These are phyloP conservation scores for Acromyrmex charruanus DNA, from an alignment of 1,140 invertebrate genomes.

Conservation along the genomic window DNA sequence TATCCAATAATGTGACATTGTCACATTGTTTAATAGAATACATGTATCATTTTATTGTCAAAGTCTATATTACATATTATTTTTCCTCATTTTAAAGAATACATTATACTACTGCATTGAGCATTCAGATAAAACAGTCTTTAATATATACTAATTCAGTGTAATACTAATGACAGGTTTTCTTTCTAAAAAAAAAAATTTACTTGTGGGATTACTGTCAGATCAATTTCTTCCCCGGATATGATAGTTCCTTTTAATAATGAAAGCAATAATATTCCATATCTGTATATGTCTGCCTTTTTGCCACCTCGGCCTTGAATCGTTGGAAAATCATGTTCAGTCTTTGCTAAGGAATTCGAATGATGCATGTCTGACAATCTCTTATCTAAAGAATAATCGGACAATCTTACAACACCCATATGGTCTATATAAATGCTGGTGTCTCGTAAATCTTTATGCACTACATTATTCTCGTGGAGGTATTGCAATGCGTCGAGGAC, in stretches of 20 bases:
- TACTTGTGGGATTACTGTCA: slow-evolving; percentile 84
- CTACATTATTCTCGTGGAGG: slow-evolving; percentile 92
- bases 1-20: too few relatives aligned
- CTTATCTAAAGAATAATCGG: slow-evolving; percentile 92
- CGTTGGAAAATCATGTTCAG: slow-evolving; percentile 85
- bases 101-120: too few relatives aligned
- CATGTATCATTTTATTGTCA: too few relatives aligned
- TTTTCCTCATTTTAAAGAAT: too few relatives aligned
- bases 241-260: slow-evolving; percentile 86
- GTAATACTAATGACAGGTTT: too few relatives aligned
- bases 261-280: slow-evolving; percentile 89
- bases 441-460: slow-evolving; percentile 91
- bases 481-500: slow-evolving; percentile 90
- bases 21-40: too few relatives aligned
- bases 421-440: slow-evolving; percentile 90
- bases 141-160: too few relatives aligned
- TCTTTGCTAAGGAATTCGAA: slow-evolving; percentile 76
- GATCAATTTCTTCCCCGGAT: slow-evolving; percentile 85
- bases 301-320: slow-evolving; percentile 89
- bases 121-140: too few relatives aligned
- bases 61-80: too few relatives aligned
- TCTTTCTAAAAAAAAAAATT: not conserved
- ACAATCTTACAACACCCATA: slow-evolving; percentile 87
- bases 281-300: slow-evolving; percentile 91
- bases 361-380: slow-evolving; percentile 87